These are phyloP conservation scores for Lucilia sericata DNA, from an alignment of 1,140 invertebrate species.

Conservation along the genomic window DNA sequence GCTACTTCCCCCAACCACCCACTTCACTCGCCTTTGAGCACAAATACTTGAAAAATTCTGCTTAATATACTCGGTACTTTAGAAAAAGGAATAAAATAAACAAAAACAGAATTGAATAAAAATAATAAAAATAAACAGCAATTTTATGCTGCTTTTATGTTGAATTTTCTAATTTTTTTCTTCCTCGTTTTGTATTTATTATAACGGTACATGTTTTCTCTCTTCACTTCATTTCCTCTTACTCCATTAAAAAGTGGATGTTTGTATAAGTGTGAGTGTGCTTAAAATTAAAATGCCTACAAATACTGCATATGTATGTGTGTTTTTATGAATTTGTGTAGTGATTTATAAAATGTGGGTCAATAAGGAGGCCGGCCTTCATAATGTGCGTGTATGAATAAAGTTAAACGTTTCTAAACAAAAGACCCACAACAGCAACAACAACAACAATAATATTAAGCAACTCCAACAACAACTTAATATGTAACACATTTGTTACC, in stretches of 20 bases:
- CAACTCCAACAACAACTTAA: background rate
- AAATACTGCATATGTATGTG: background rate
- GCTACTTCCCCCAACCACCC: background rate
- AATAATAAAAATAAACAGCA: background rate
- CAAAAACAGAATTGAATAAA: background rate
- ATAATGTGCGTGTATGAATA: constrained; percentile 37
- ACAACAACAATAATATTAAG: background rate
- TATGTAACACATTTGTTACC: background rate
- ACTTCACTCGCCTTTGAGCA: too few relatives aligned
- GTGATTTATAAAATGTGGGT: constrained; percentile 32
- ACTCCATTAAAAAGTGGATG: too few relatives aligned
- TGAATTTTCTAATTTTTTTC: background rate
- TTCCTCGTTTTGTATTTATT: background rate
- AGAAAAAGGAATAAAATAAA: background rate
- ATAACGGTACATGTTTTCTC: background rate
- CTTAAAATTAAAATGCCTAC: background rate
- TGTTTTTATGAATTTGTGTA: background rate
- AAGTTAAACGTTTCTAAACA: constrained; percentile 35
- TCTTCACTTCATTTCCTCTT: background rate
- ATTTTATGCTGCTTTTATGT: background rate
- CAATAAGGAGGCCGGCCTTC: constrained; percentile 41
- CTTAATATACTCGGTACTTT: background rate
- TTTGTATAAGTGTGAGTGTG: too few relatives aligned
- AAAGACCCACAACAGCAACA: too few relatives aligned
- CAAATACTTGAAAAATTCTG: background rate